Evolutionary conservation across 1,140 invertebrate genomes (phyloP), one percentile per base, ranked within the genome.

Genomic region (Aphelinus certus): DNA sequence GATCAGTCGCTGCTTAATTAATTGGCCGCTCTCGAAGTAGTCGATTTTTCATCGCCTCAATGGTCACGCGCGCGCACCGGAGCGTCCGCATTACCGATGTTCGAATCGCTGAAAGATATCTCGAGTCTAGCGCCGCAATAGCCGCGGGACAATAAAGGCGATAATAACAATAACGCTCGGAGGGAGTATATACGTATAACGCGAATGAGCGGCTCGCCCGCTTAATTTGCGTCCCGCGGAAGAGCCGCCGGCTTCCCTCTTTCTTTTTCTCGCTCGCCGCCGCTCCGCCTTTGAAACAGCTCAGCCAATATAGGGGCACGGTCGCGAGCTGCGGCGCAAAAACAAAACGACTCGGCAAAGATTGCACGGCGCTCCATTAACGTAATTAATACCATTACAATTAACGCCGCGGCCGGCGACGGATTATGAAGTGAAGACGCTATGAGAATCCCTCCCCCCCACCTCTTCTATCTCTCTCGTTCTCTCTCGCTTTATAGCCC

Each of bases 311-410:
- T 61, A 56, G 47, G 26, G 26, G 26, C 26, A 66, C 46, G n/a
- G 45, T 65, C 53, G 53, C 55, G 46, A 26, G 46, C 10, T 46
- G 26, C 26, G 26, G 46, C 47, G n/a, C 46, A 71, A 71, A 71
- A 51, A 48, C 48, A 70, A 46, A 57, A 70, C 65, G 76, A 76
- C 49, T 71, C 69, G 72, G 72, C 58, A 73, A 77, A 78, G 77
- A 77, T 79, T 79, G 79, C 74, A 76, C 70, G 75, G 77, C 67
- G 71, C 73, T 82, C 83, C 83, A 86, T 86, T 86, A 84, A 82
- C 81, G 81, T 84, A 83, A 85, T 86, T 86, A 84, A 85, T 84
- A 81, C 79, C 83, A 84, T 85, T 85, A 84, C 80, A 84, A 85
- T 85, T 84, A 85, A 84, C 77, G 80, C 78, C 78, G 61, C 75